Evolutionary conservation across 1,140 invertebrate species (phyloP).

Genomic region (Eciton burchellii): DNA sequence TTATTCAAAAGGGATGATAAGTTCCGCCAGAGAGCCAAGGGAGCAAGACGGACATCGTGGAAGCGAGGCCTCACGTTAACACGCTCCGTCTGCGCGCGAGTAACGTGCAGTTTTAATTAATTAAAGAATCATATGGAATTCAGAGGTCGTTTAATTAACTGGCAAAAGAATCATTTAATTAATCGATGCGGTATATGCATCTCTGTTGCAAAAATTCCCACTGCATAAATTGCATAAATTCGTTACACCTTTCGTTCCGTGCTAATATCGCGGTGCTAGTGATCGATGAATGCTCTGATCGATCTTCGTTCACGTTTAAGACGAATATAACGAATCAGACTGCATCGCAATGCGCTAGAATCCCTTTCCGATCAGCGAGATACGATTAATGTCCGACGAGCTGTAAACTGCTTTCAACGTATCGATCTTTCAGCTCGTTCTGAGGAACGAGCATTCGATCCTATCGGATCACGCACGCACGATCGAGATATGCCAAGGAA

Average conservation of each 20-base stretch:
- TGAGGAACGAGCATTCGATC: neutral
- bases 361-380: slow-evolving; percentile 20
- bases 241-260: neutral
- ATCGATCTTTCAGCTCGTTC: neutral
- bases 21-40: neutral
- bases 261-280: neutral
- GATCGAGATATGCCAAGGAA: no score
- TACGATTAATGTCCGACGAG: no score
- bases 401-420: slow-evolving; percentile 11
- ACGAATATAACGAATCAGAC: slow-evolving; percentile 18
- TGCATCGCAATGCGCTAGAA: neutral
- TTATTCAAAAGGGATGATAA: slow-evolving; percentile 5
- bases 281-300: slow-evolving; percentile 32
- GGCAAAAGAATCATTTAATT: slow-evolving; percentile 5
- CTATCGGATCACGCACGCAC: no score
- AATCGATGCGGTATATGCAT: neutral
- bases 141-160: neutral
- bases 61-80: neutral
- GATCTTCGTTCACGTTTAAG: slow-evolving; percentile 25
- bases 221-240: no score
- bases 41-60: neutral
- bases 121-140: neutral
- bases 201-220: no score
- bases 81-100: neutral
- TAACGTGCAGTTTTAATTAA: neutral